These are phyloP conservation scores for Listrodromus nycthemerus DNA, from an alignment of 2,888 invertebrate species.

Conservation along the genomic window DNA sequence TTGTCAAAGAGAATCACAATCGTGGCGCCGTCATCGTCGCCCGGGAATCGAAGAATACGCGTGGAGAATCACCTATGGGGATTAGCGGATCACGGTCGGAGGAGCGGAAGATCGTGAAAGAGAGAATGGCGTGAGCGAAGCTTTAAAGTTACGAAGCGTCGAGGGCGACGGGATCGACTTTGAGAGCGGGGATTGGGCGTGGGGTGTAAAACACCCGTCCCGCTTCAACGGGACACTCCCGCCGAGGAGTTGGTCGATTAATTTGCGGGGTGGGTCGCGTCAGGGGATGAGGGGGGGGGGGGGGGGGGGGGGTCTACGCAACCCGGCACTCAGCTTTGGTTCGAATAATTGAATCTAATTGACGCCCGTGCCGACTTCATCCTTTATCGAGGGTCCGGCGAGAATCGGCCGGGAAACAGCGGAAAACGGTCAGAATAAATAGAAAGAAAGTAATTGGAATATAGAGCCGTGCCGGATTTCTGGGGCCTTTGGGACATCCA, in stretches of 20 bases:
- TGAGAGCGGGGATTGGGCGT: slow-evolving; percentile 26
- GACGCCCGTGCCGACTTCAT: not conserved
- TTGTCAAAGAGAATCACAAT: slow-evolving; percentile 21
- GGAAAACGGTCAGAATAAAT: no score
- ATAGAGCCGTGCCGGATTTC: no score
- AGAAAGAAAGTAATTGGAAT: no score
- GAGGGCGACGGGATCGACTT: slow-evolving; percentile 7
- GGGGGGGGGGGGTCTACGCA: not conserved
- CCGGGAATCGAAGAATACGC: slow-evolving; percentile 31
- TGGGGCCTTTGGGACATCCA: no score
- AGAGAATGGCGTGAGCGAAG: slow-evolving; percentile 12
- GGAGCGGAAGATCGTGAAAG: slow-evolving; percentile 34
- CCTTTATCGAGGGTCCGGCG: no score
- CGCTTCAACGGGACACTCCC: not conserved
- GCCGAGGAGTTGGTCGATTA: not conserved
- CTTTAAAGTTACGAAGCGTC: slow-evolving; percentile 42
- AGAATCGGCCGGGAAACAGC: no score
- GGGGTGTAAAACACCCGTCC: slow-evolving; percentile 21
- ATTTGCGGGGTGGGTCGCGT: no score
- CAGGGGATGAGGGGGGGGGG: no score
- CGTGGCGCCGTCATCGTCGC: slow-evolving; percentile 7
- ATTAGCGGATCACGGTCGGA: slow-evolving; percentile 33
- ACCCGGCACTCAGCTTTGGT: not conserved
- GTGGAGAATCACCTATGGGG: slow-evolving; percentile 37
- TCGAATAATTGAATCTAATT: slow-evolving; percentile 48